These are phyloP conservation scores for Holothuria scabra DNA, from an alignment of 53 echinoderm and acorn worm species.

Conservation along the genomic window DNA sequence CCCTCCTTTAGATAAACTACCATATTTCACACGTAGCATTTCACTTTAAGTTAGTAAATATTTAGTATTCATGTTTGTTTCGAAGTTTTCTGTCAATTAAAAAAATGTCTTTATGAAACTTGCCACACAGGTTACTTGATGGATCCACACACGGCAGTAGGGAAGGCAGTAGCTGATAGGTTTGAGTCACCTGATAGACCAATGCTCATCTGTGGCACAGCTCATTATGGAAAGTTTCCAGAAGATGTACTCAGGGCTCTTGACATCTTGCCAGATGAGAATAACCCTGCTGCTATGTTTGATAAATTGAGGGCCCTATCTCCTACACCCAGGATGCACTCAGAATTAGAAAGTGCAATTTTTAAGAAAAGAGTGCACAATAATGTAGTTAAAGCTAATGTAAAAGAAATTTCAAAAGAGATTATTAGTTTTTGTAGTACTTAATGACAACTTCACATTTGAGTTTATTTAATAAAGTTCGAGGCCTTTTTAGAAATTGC, in stretches of 20 bases:
- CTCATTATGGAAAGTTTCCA: constrained; percentile 93
- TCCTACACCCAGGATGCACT: constrained; percentile 50
- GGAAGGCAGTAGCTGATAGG: constrained; percentile 83
- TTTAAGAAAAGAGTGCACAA: constrained; percentile 49
- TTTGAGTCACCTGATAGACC: constrained; percentile 60
- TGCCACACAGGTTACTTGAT: constrained; percentile 72
- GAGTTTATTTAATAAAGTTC: too few relatives aligned
- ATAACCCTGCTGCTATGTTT: constrained; percentile 43
- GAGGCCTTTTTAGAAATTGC: too few relatives aligned
- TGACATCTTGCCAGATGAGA: not conserved
- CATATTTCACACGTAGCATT: too few relatives aligned
- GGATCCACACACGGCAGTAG: constrained; percentile 89
- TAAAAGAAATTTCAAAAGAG: constrained; percentile 58
- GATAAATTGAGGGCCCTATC: constrained; percentile 33
- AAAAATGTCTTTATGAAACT: not conserved
- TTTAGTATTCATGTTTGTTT: not conserved
- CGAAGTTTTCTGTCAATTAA: not conserved
- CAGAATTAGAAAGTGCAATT: constrained; percentile 36
- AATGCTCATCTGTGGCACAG: constrained; percentile 82
- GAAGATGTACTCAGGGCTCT: constrained; percentile 73
- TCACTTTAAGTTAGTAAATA: not conserved
- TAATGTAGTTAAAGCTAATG: constrained; percentile 38
- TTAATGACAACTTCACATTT: too few relatives aligned
- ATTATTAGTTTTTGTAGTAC: constrained; percentile 44
- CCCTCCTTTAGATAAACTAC: too few relatives aligned